Percentiles rank a stretch among this genome's conserved stretches.
phyloP scores from a whole-genome alignment of 2,888 invertebrate species.

The Cryptocephalus moraei region DNA sequence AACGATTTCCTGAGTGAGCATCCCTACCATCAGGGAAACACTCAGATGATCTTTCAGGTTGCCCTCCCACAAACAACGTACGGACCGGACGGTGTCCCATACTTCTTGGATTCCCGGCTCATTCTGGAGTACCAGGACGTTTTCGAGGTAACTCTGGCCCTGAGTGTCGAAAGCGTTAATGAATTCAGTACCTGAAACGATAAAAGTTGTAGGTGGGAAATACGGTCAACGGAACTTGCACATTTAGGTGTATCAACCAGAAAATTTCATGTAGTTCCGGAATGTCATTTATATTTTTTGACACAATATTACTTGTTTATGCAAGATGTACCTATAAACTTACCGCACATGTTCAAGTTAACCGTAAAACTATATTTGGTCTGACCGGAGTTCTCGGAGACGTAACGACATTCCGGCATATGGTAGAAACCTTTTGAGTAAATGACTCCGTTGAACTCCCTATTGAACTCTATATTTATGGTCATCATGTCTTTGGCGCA shows the following conservation, averaged over 20 bases:
- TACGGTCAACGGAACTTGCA: too few species aligned
- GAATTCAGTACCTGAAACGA: conserved; percentile 48
- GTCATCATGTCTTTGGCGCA: conserved; percentile 78
- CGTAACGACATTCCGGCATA: conserved; percentile 62
- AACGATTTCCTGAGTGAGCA: conserved; percentile 69
- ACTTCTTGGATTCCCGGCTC: conserved; percentile 66
- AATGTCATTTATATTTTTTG: too few species aligned
- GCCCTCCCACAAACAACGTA: conserved; percentile 74
- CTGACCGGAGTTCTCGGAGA: conserved; percentile 58
- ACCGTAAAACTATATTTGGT: conserved; percentile 65
- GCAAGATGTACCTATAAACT: conserved; percentile 1
- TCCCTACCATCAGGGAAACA: conserved; percentile 66
- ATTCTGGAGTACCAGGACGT: conserved; percentile 66
- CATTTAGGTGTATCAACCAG: too few species aligned
- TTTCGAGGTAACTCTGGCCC: conserved; percentile 70
- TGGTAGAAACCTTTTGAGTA: conserved; percentile 68
- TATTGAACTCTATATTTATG: conserved; percentile 68
- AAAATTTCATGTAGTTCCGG: too few species aligned
- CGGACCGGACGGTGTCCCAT: conserved; percentile 69
- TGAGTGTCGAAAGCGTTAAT: conserved; percentile 66
- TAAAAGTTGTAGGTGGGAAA: too few species aligned
- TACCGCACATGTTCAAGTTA: conserved; percentile 61
- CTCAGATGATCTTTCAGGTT: conserved; percentile 65
- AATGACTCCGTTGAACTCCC: conserved; percentile 65
- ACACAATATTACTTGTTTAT: too few species aligned